Evolutionary conservation across 2,113 vertebrate species (phyloP).

Genomic region (Mesitornis unicolor): DNA sequence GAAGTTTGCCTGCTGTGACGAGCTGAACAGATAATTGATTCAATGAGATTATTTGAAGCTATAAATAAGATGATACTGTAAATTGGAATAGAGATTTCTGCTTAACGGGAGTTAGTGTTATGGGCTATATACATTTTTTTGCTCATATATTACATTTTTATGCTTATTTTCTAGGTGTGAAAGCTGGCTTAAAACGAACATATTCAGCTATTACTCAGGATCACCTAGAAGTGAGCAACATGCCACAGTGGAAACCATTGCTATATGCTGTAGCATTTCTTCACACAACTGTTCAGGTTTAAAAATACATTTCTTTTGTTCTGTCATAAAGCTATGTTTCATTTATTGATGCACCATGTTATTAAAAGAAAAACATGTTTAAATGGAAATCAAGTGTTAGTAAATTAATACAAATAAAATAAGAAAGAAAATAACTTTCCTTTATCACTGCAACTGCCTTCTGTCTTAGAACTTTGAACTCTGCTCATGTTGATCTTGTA

Average conservation of each 20-base stretch:
- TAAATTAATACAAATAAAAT: not conserved
- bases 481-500: not conserved
- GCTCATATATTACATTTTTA: not conserved
- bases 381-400: not conserved
- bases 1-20: not conserved
- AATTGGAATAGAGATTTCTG: not conserved
- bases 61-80: not conserved
- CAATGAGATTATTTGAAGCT: not conserved
- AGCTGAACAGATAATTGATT: not conserved
- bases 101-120: not conserved
- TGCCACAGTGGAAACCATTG: slow-evolving; percentile 83
- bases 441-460: not conserved
- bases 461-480: not conserved
- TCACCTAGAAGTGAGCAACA: slow-evolving; percentile 77
- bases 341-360: not conserved
- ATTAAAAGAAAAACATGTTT: not conserved
- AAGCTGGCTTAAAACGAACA: slow-evolving; percentile 82
- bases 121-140: not conserved
- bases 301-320: not conserved
- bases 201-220: slow-evolving; percentile 81
- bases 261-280: slow-evolving; percentile 84
- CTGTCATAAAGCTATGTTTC: not conserved
- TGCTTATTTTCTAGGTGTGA: slow-evolving; percentile 74
- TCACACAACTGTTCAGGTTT: slow-evolving; percentile 84
- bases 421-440: not conserved